phyloP scores from a whole-genome alignment of 2,888 invertebrate species.

The Perizoma affinitatum region DNA sequence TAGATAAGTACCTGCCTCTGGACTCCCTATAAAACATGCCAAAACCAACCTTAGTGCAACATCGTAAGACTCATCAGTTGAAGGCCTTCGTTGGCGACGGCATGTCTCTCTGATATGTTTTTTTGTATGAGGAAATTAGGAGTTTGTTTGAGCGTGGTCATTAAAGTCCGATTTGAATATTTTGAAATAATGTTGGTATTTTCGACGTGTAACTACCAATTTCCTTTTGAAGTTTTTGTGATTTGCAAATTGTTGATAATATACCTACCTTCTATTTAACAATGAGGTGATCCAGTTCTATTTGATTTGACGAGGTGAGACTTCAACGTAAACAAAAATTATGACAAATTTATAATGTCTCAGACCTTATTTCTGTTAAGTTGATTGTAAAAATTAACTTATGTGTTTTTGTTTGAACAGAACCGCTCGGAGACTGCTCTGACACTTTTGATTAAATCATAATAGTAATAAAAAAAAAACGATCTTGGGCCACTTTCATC shows the following conservation, averaged over 20 bases:
- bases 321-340: too few relatives aligned
- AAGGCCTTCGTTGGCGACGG: conserved; percentile 61
- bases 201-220: conserved; percentile 48
- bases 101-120: conserved; percentile 76
- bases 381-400: too few relatives aligned
- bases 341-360: too few relatives aligned
- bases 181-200: conserved; percentile 52
- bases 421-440: too few relatives aligned
- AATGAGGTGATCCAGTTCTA: conserved; percentile 13
- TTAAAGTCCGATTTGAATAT: conserved; percentile 57
- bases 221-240: conserved; percentile 42
- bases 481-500: too few relatives aligned
- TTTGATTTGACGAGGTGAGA: conserved; percentile 3
- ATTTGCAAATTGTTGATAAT: conserved; percentile 25
- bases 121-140: conserved; percentile 62
- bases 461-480: too few relatives aligned
- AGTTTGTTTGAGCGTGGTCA: conserved; percentile 56
- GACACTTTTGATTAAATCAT: too few relatives aligned
- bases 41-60: conserved; percentile 50
- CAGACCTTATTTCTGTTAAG: too few relatives aligned
- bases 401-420: too few relatives aligned
- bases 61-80: conserved; percentile 45
- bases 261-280: conserved; percentile 5
- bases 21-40: conserved; percentile 38
- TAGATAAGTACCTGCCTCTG: conserved; percentile 49